phyloP scores from a whole-genome alignment of 2,888 invertebrate genomes.

The Podotricha telesiphe region DNA sequence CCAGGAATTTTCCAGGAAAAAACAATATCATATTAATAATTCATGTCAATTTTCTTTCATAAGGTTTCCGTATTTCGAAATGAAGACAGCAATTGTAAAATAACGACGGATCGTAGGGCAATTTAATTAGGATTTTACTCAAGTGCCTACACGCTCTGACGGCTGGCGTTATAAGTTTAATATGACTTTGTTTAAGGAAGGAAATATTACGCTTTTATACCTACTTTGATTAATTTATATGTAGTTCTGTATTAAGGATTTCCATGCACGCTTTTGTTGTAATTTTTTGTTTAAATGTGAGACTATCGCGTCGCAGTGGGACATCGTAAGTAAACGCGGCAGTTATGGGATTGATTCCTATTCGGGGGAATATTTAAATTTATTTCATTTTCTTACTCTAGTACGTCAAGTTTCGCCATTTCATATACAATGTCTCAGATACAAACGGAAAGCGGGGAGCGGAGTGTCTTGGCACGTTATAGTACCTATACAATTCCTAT shows the following conservation, averaged over 20 bases:
- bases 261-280: background rate
- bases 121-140: conserved; percentile 20
- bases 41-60: background rate
- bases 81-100: conserved; percentile 5
- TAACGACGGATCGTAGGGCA: conserved; percentile 7
- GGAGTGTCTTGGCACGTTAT: no score
- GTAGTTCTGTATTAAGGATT: background rate
- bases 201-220: conserved; percentile 9
- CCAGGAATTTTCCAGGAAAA: no score
- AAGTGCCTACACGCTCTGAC: conserved; percentile 15
- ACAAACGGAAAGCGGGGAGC: no score
- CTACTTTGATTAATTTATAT: conserved; percentile 5
- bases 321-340: no score
- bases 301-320: no score
- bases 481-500: no score
- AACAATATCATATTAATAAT: background rate
- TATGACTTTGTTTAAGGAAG: conserved; percentile 24
- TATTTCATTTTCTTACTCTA: no score
- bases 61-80: background rate
- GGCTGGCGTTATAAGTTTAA: conserved; percentile 3
- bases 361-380: no score
- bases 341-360: no score
- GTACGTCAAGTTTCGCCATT: no score
- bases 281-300: no score
- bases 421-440: no score